phyloP scores from a whole-genome alignment of 2,113 vertebrate species.

The Rhadina sibilatrix region DNA sequence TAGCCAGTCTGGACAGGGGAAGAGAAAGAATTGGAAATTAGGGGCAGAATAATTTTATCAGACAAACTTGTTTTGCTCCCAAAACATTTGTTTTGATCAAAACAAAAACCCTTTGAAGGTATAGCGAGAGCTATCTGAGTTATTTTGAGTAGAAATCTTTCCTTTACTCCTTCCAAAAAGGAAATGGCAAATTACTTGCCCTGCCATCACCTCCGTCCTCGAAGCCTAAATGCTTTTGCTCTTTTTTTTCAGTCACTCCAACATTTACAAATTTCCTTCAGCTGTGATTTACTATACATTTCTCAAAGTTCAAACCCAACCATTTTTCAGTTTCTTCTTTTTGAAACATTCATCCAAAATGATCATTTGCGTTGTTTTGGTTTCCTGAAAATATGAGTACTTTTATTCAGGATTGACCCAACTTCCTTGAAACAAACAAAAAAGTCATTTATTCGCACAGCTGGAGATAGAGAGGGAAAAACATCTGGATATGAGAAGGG shows the following conservation, averaged over 20 bases:
- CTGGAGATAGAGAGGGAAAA: constrained; percentile 40
- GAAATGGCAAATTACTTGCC: not conserved
- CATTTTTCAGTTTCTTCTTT: not conserved
- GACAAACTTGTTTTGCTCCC: not conserved
- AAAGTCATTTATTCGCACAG: constrained; percentile 54
- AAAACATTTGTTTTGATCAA: not conserved
- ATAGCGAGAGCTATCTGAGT: not conserved
- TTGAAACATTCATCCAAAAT: not conserved
- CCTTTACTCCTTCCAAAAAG: not conserved
- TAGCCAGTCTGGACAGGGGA: not conserved
- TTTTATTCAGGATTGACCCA: not conserved
- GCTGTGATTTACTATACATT: not conserved
- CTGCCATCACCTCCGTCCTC: not conserved
- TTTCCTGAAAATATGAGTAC: not conserved
- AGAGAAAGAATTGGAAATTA: not conserved
- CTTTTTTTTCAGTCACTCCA: not conserved
- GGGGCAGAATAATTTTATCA: not conserved
- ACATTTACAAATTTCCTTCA: not conserved
- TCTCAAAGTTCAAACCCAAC: not conserved
- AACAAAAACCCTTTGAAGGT: not conserved
- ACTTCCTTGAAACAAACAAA: constrained; percentile 53
- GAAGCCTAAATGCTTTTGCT: not conserved
- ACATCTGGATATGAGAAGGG: constrained; percentile 45
- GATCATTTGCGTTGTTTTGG: not conserved
- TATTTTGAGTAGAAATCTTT: not conserved